phyloP scores from a whole-genome alignment of 2,797 vertebrate genomes.

The Menidia menidia region DNA sequence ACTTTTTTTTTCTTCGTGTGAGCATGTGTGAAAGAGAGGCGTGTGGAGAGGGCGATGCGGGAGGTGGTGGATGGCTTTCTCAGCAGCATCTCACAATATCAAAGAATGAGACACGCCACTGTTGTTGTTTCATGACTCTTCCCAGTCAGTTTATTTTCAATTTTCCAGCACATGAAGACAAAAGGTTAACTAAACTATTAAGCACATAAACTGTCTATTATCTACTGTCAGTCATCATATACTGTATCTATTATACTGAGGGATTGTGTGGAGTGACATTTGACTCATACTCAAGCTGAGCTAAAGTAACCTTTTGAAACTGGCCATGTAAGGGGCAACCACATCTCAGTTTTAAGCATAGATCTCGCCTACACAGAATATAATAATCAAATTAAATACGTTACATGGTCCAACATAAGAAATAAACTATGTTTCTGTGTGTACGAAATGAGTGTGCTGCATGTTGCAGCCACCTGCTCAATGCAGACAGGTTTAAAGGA shows the following conservation, averaged over 20 bases:
- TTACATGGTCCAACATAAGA: slow-evolving; percentile 1
- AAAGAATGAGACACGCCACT: slow-evolving; percentile 47
- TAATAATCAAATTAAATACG: not conserved
- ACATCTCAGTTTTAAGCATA: slow-evolving; percentile 11
- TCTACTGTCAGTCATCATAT: slow-evolving; percentile 34
- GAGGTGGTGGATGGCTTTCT: slow-evolving; percentile 43
- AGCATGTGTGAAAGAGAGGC: slow-evolving; percentile 56
- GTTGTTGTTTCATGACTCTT: slow-evolving; percentile 24
- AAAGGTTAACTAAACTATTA: slow-evolving; percentile 42
- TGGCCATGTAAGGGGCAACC: not conserved
- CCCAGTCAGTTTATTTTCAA: slow-evolving; percentile 66
- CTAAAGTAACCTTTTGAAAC: slow-evolving; percentile 4
- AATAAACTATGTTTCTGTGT: slow-evolving; percentile 25
- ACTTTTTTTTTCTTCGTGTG: slow-evolving; percentile 39
- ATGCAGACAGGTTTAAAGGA: slow-evolving; percentile 56
- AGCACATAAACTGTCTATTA: slow-evolving; percentile 46
- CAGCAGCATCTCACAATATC: slow-evolving; percentile 38
- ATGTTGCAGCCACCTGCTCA: slow-evolving; percentile 47
- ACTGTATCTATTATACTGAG: slow-evolving; percentile 12
- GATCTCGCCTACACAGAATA: slow-evolving; percentile 6
- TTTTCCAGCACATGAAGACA: slow-evolving; percentile 56
- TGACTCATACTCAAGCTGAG: not conserved
- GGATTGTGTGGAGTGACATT: slow-evolving; percentile 25
- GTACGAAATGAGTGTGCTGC: slow-evolving; percentile 38
- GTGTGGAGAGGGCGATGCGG: slow-evolving; percentile 32